Conservation (phyloP, 2,888 invertebrate species). For the Aporophyla nigra region DNA sequence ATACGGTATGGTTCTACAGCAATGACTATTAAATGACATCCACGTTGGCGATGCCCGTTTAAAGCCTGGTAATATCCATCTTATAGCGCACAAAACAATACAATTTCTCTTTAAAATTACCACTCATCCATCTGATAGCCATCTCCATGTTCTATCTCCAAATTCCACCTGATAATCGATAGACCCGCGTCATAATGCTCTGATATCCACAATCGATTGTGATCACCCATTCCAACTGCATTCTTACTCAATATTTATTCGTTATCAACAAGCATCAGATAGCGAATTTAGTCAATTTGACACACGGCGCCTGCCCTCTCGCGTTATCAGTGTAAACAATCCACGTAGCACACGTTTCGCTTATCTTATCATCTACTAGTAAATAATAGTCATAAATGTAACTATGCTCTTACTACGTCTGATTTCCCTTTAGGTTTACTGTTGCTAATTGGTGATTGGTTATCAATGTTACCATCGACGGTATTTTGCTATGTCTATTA, state of each 20-base stretch:
- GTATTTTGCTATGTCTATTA: neutral
- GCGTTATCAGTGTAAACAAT: constrained; percentile 43
- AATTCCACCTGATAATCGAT: constrained; percentile 9
- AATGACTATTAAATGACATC: neutral
- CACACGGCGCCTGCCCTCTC: constrained; percentile 20
- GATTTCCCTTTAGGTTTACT: neutral
- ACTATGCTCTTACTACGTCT: constrained; percentile 34
- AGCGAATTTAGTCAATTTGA: constrained; percentile 5
- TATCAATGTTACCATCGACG: neutral
- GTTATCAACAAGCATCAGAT: constrained; percentile 31
- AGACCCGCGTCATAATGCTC: constrained; percentile 23
- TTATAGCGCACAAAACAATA: neutral
- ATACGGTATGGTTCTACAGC: neutral
- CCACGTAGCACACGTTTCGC: constrained; percentile 36
- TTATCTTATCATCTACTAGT: constrained; percentile 45
- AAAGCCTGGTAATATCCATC: neutral
- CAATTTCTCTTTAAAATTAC: neutral
- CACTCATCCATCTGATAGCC: too few relatives aligned
- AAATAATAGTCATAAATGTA: constrained; percentile 23
- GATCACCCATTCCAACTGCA: constrained; percentile 21
- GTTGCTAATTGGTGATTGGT: constrained; percentile 6
- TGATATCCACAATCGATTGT: constrained; percentile 28
- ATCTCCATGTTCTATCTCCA: neutral
- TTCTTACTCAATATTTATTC: constrained; percentile 43
- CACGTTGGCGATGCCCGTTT: too few relatives aligned